Conservation (phyloP, 2,888 invertebrate genomes). For the Ectobius pallidus region DNA sequence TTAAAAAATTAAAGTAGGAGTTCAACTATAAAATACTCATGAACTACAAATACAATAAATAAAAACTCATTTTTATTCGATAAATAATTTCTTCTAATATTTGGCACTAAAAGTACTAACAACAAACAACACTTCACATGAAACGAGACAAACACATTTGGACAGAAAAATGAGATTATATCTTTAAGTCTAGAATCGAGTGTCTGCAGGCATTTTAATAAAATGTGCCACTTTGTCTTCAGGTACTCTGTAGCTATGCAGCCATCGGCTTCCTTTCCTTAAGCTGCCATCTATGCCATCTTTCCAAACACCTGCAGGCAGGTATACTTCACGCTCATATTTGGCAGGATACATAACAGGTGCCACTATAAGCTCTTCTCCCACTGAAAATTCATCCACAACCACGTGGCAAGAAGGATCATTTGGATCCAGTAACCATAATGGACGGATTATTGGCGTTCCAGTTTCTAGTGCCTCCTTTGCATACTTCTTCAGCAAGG, state of each 20-base stretch:
- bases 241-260: slow-evolving; percentile 84
- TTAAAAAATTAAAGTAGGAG: too few relatives aligned
- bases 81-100: too few relatives aligned
- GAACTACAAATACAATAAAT: too few relatives aligned
- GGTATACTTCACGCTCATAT: slow-evolving; percentile 79
- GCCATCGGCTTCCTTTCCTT: slow-evolving; percentile 88
- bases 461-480: slow-evolving; percentile 82
- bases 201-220: slow-evolving; percentile 82
- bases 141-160: too few relatives aligned
- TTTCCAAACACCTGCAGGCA: slow-evolving; percentile 91
- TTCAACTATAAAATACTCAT: too few relatives aligned
- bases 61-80: too few relatives aligned
- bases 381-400: slow-evolving; percentile 86
- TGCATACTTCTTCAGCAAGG: slow-evolving; percentile 76
- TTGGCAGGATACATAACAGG: slow-evolving; percentile 77
- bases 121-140: too few relatives aligned
- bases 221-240: slow-evolving; percentile 83
- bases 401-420: slow-evolving; percentile 79
- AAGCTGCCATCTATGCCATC: slow-evolving; percentile 88
- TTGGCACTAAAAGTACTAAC: too few relatives aligned
- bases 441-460: slow-evolving; percentile 81
- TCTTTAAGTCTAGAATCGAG: slow-evolving; percentile 66
- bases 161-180: too few relatives aligned
- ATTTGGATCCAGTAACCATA: slow-evolving; percentile 87
- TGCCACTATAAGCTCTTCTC: slow-evolving; percentile 89